These are phyloP conservation scores for Campylomormyrus numenius DNA, from an alignment of 2,113 vertebrate genomes.

Conservation along the genomic window DNA sequence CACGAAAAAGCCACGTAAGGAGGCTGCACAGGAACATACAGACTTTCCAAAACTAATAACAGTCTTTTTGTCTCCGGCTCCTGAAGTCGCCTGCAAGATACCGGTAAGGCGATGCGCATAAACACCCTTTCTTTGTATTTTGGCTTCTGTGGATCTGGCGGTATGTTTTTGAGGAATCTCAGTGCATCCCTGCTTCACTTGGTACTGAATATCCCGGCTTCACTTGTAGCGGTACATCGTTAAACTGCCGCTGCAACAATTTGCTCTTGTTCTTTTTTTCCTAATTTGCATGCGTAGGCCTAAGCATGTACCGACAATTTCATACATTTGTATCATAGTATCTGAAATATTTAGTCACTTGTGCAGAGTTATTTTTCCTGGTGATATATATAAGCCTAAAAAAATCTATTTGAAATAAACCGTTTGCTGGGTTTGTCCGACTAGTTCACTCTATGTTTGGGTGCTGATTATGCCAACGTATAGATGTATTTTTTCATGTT, in stretches of 20 bases:
- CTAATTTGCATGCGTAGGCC: neutral
- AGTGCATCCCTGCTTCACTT: neutral
- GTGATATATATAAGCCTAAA: neutral
- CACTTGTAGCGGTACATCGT: no score
- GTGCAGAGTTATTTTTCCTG: neutral
- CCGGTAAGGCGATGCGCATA: neutral
- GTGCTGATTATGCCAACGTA: neutral
- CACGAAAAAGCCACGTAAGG: slow-evolving; percentile 28
- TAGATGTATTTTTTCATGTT: neutral
- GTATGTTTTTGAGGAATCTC: neutral
- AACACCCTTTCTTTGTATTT: neutral
- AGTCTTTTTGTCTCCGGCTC: neutral
- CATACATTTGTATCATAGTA: neutral
- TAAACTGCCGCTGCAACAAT: neutral
- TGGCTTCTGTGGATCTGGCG: neutral
- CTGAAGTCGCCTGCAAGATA: neutral
- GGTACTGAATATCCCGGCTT: neutral
- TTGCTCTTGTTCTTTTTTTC: neutral
- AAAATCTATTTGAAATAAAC: neutral
- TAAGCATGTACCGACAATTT: neutral
- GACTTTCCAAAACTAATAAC: neutral
- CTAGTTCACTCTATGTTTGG: neutral
- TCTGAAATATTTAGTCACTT: neutral
- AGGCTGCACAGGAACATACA: slow-evolving; percentile 13
- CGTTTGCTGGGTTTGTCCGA: neutral